Conservation (phyloP, 2,797 vertebrate species). For the Pangasius djambal region DNA sequence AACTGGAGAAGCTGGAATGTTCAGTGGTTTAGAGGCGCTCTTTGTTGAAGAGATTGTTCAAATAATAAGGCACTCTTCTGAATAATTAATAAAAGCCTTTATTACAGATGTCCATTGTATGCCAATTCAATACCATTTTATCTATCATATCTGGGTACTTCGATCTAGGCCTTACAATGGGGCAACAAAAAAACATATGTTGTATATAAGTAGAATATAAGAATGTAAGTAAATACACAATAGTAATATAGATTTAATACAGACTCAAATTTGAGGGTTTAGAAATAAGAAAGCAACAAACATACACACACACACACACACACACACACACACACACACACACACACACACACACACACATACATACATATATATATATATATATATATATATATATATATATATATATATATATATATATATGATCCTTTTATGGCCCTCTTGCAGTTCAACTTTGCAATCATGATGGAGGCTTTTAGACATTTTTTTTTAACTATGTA, state of each 20-base stretch:
- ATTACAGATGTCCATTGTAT: neutral
- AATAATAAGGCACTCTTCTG: neutral
- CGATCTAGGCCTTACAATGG: neutral
- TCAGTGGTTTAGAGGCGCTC: neutral
- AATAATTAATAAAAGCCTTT: constrained; percentile 3
- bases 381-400: too few relatives aligned
- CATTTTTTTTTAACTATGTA: neutral
- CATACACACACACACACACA: too few relatives aligned
- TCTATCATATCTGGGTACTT: neutral
- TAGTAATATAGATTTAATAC: neutral
- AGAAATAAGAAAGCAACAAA: neutral
- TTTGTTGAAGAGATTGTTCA: neutral
- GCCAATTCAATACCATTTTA: neutral
- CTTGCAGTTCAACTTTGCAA: neutral
- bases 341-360: too few relatives aligned
- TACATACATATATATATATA: too few relatives aligned
- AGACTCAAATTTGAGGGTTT: neutral
- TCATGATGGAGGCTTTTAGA: neutral
- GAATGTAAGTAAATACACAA: neutral
- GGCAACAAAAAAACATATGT: too few relatives aligned
- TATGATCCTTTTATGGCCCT: neutral
- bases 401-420: too few relatives aligned
- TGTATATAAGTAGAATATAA: neutral
- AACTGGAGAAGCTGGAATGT: neutral
- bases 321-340: too few relatives aligned